Evolutionary conservation across 2,797 vertebrate genomes (phyloP), one percentile per base, ranked within the genome.

Genomic region (Crax fasciolata): DNA sequence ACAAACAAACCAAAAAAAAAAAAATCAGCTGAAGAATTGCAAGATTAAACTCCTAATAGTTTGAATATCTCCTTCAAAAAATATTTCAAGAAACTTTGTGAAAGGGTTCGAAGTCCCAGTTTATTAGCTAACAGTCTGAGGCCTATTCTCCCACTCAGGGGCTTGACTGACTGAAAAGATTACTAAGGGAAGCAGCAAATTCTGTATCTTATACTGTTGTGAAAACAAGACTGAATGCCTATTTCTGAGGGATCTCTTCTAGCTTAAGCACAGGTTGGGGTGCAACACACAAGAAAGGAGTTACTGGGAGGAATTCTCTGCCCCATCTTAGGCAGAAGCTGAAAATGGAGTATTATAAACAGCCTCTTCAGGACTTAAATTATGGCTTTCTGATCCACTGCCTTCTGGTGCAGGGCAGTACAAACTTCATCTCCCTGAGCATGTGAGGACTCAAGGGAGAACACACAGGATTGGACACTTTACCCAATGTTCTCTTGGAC

Each of bases 301-400:
- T 89, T 73, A 30, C 14, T 63, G 39, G 35, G 16, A 80, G 38
- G 84, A 84, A 76, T 91, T 87, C 30, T 94, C 62, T 87, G 62
- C 41, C 38, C 28, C 2, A 0, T 27, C 35, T 41, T 78, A 65
- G 62, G 41, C 30, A 72, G 57, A 5, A 30, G 24, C n/a, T 66
- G 43, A 84, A 52, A 79, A 68, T 5, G 6, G 24, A 58, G 6
- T 14, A 21, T 23, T 70, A 39, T 49, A 62, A 89, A 73, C 59
- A 82, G 11, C 19, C 10, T 76, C 25, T n/a, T 66, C n/a, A 79
- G 30, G 25, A 21, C 81, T 66, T 92, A 84, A 51, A 58, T 73
- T n/a, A 75, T 16, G 14, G 13, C 6, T 79, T 90, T 84, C 68
- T 86, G 62, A 77, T 82, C 59, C 18, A 11, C 15, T 35, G 71